Evolutionary conservation across 2,888 invertebrate genomes (phyloP).

Genomic region (Ormyrus labotus): DNA sequence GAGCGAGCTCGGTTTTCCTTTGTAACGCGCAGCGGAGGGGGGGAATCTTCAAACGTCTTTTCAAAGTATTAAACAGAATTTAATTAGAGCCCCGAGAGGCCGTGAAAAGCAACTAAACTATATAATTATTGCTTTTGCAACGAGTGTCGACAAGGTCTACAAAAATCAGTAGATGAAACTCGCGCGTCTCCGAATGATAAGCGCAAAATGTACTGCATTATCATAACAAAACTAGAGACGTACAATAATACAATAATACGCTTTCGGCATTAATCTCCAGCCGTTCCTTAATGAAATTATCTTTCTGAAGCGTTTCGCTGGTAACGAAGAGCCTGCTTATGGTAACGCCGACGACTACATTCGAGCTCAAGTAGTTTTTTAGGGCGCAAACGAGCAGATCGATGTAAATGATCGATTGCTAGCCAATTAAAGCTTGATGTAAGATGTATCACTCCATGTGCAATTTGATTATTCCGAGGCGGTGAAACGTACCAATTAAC

Average conservation of each 20-base stretch:
- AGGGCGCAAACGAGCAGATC: too few species aligned
- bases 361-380: too few species aligned
- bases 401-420: too few species aligned
- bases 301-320: background rate
- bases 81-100: slow-evolving; percentile 32
- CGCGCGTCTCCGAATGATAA: background rate
- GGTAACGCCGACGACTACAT: too few species aligned
- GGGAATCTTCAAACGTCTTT: slow-evolving; percentile 52
- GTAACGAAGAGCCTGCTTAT: too few species aligned
- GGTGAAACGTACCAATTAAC: too few species aligned
- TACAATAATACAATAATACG: too few species aligned
- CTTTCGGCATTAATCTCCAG: background rate
- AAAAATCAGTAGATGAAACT: slow-evolving; percentile 18
- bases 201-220: background rate
- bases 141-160: background rate
- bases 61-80: slow-evolving; percentile 38
- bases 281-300: slow-evolving; percentile 29
- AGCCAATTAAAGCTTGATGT: too few species aligned
- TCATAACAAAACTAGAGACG: too few species aligned
- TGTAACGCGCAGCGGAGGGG: slow-evolving; percentile 55
- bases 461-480: too few species aligned
- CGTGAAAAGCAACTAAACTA: background rate
- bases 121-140: slow-evolving; percentile 25
- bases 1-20: slow-evolving; percentile 8
- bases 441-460: too few species aligned